phyloP scores from a whole-genome alignment of 2,797 vertebrate genomes.

The Discoglossus pictus region DNA sequence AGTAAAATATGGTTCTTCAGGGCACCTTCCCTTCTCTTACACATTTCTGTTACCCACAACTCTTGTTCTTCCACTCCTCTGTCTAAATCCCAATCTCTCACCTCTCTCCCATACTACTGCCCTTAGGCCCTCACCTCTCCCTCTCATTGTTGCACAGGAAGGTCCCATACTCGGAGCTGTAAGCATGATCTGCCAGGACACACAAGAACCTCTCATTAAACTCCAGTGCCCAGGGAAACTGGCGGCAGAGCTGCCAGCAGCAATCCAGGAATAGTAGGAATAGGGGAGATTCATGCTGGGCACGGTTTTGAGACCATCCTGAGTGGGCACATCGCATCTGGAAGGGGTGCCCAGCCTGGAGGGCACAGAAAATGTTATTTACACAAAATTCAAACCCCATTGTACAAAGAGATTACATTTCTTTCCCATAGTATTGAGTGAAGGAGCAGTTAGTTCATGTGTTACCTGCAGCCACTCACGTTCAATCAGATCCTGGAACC shows the following conservation, averaged over 20 bases:
- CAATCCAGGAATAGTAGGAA: constrained; percentile 91
- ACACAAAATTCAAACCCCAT: no score
- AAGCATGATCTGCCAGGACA: constrained; percentile 76
- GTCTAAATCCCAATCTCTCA: neutral
- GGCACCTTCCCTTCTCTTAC: neutral
- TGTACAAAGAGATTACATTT: no score
- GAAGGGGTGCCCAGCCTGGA: constrained; percentile 84
- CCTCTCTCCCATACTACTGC: neutral
- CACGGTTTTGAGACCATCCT: constrained; percentile 73
- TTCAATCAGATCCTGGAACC: constrained; percentile 84
- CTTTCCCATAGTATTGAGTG: no score
- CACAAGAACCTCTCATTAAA: constrained; percentile 82
- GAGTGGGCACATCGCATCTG: constrained; percentile 79
- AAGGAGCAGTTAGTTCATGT: no score
- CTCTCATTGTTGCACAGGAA: constrained; percentile 85
- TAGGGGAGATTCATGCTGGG: constrained; percentile 78
- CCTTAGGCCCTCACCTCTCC: constrained; percentile 74
- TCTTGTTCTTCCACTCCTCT: neutral
- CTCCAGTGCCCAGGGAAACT: constrained; percentile 84
- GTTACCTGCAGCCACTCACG: constrained; percentile 85
- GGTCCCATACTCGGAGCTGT: constrained; percentile 82
- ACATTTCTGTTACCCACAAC: neutral
- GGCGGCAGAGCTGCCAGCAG: constrained; percentile 82
- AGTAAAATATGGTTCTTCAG: no score
- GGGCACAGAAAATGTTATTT: neutral